Percentiles rank a stretch among this genome's conserved stretches.
Evolutionary conservation across 2,113 vertebrate genomes (phyloP).

Genomic region (Tachuris rubrigastra): DNA sequence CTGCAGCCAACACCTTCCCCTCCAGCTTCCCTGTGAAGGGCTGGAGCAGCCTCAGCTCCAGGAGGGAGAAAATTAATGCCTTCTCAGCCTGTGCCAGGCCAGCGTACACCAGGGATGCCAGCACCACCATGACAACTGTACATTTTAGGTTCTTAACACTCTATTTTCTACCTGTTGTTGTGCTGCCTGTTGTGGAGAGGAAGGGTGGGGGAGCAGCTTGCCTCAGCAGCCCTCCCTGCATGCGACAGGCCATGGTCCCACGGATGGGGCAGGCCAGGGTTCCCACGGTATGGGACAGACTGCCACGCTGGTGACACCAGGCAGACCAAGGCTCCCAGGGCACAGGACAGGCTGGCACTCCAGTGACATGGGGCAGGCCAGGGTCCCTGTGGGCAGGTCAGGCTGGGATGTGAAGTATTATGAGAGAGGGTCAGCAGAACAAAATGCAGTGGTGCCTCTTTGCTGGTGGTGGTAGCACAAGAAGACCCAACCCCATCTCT

Average conservation of each 20-base stretch:
- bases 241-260: neutral
- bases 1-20: neutral
- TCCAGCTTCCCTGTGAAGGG: neutral
- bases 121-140: neutral
- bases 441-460: neutral
- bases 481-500: neutral
- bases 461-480: rapidly evolving
- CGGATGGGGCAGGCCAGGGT: neutral
- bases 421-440: neutral
- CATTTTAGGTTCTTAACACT: neutral
- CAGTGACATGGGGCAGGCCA: neutral
- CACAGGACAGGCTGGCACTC: neutral
- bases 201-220: neutral
- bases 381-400: rapidly evolving
- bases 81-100: neutral
- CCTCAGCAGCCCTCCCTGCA: neutral
- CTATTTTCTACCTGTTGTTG: rapidly evolving
- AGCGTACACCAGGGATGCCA: neutral
- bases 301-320: neutral
- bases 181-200: neutral
- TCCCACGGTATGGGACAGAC: neutral
- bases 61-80: neutral
- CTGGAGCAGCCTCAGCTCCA: neutral
- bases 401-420: rapidly evolving
- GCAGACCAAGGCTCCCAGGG: too few species aligned